These are phyloP conservation scores for Caradrina clavipalpis DNA, from an alignment of 2,888 invertebrate species.

Conservation along the genomic window DNA sequence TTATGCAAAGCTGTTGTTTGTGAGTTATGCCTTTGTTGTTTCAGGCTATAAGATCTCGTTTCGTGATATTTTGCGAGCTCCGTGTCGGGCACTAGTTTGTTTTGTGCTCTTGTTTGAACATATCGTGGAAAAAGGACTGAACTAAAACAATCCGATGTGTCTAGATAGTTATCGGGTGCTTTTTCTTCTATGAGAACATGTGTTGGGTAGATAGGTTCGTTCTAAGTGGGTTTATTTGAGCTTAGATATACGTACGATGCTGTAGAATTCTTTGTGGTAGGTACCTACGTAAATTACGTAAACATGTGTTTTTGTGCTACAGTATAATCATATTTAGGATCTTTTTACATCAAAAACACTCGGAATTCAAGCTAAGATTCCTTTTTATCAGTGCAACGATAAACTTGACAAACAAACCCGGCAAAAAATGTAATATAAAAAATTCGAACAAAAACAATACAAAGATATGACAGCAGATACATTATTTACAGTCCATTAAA, in stretches of 20 bases:
- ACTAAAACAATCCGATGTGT: constrained; percentile 43
- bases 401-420: neutral
- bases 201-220: neutral
- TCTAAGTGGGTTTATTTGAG: constrained; percentile 21
- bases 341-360: neutral
- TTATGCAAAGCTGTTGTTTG: constrained; percentile 46
- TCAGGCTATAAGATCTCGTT: constrained; percentile 33
- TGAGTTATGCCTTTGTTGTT: constrained; percentile 46
- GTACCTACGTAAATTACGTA: neutral
- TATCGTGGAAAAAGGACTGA: constrained; percentile 17
- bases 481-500: constrained; percentile 29
- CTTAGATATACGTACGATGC: neutral
- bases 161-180: constrained; percentile 24
- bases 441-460: neutral
- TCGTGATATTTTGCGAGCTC: constrained; percentile 53
- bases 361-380: neutral
- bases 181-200: constrained; percentile 14
- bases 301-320: neutral
- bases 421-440: neutral
- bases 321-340: neutral
- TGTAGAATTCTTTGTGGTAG: neutral
- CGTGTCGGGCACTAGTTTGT: constrained; percentile 36
- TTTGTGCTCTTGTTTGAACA: constrained; percentile 38
- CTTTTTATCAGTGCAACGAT: neutral
- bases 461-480: constrained; percentile 18